Conservation (phyloP, 2,888 invertebrate genomes). For the Ectemnius cavifrons region DNA sequence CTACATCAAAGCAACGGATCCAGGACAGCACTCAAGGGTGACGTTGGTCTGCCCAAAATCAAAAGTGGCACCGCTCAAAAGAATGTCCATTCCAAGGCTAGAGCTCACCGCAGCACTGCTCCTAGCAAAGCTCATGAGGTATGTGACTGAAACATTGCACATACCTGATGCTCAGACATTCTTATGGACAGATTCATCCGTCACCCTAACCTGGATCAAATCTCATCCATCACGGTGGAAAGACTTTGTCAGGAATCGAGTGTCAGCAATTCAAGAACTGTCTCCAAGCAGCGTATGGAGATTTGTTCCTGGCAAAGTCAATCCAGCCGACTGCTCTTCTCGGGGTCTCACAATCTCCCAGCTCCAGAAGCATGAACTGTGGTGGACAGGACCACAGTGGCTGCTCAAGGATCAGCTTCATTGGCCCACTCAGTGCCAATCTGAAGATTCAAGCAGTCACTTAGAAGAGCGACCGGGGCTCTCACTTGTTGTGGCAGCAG, state of each 20-base stretch:
- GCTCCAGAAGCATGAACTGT: constrained; percentile 24
- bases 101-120: constrained; percentile 55
- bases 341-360: constrained; percentile 33
- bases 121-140: constrained; percentile 24
- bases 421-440: not conserved
- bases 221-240: constrained; percentile 50
- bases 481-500: not conserved
- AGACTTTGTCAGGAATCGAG: constrained; percentile 45
- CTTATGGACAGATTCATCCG: constrained; percentile 43
- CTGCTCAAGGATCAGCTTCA: constrained; percentile 7
- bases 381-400: constrained; percentile 42
- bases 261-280: constrained; percentile 41
- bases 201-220: constrained; percentile 42
- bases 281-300: constrained; percentile 28
- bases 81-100: constrained; percentile 52
- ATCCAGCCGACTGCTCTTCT: constrained; percentile 50
- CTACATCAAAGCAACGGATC: no score
- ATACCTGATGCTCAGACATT: not conserved
- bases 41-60: constrained; percentile 40
- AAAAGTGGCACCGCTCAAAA: constrained; percentile 48
- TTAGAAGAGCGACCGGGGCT: constrained; percentile 12
- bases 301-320: constrained; percentile 37
- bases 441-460: constrained; percentile 20
- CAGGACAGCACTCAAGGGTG: no score
- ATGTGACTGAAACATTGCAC: constrained; percentile 26